Percentiles rank a stretch among this genome's conserved stretches.
These are phyloP conservation scores for Calliphora vomitoria DNA, from an alignment of 2,888 invertebrate species.

Conservation along the genomic window DNA sequence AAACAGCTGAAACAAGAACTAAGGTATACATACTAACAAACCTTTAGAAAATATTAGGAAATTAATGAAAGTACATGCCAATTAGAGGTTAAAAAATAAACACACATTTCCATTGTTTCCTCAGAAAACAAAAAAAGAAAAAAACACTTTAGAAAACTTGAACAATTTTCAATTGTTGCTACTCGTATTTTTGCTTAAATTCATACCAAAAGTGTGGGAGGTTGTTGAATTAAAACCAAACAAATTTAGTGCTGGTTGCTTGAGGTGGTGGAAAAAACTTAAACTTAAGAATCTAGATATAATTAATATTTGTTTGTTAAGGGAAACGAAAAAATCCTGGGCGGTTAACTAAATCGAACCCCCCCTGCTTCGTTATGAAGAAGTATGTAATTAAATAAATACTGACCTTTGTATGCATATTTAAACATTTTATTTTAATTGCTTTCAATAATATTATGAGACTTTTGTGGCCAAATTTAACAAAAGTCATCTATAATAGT, in stretches of 20 bases:
- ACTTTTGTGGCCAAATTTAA: not conserved
- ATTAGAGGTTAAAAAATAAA: slow-evolving; percentile 61
- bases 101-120: slow-evolving; percentile 52
- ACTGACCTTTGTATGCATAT: not conserved
- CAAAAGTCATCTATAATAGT: not conserved
- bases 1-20: slow-evolving; percentile 10
- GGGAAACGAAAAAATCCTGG: too few species aligned
- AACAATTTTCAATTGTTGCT: slow-evolving; percentile 29
- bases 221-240: not conserved
- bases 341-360: too few species aligned
- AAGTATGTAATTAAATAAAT: too few species aligned
- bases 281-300: not conserved
- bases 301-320: too few species aligned
- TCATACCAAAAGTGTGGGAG: not conserved
- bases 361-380: too few species aligned
- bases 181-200: not conserved
- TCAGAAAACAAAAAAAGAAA: not conserved
- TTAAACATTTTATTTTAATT: too few species aligned
- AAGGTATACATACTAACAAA: slow-evolving; percentile 28
- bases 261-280: not conserved
- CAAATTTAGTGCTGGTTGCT: not conserved
- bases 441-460: not conserved
- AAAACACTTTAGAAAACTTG: slow-evolving; percentile 42
- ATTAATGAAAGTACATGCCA: slow-evolving; percentile 63
- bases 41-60: slow-evolving; percentile 39